phyloP scores from a whole-genome alignment of 2,888 invertebrate genomes.

The Mimachlamys varia region DNA sequence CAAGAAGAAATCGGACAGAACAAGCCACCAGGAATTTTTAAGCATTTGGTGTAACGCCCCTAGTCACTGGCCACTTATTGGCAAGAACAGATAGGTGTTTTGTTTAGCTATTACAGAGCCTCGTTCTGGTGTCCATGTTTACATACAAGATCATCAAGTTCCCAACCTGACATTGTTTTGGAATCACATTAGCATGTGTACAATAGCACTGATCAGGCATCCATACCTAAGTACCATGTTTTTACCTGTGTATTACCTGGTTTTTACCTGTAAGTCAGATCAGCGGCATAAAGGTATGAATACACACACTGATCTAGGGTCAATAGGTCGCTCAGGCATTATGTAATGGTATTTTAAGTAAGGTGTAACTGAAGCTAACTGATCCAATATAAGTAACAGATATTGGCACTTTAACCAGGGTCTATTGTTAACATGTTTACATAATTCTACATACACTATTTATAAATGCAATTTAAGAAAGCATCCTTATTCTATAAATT shows the following conservation, averaged over 20 bases:
- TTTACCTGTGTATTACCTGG: no score
- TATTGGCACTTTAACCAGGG: background rate
- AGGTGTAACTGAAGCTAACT: background rate
- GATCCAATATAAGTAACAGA: background rate
- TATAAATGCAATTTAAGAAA: no score
- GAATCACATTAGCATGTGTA: constrained; percentile 17
- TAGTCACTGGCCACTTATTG: background rate
- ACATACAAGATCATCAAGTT: background rate
- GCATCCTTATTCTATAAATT: no score
- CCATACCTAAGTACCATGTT: background rate
- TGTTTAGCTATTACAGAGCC: constrained; percentile 7
- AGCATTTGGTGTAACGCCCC: background rate
- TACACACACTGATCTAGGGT: background rate
- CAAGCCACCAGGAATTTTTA: background rate
- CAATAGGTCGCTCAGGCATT: background rate
- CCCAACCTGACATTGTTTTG: constrained; percentile 21
- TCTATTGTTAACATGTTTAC: background rate
- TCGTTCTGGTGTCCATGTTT: background rate
- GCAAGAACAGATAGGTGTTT: constrained; percentile 2
- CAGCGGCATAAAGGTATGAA: background rate
- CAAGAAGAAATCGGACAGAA: background rate
- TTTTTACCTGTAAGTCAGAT: background rate
- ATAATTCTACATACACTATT: background rate
- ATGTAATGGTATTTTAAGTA: background rate
- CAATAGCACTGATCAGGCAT: background rate